A percentile compares a stretch with the other conserved stretches of the same genome.
Evolutionary conservation across 2,113 vertebrate genomes (phyloP).

Genomic region (Epinephelus moara): DNA sequence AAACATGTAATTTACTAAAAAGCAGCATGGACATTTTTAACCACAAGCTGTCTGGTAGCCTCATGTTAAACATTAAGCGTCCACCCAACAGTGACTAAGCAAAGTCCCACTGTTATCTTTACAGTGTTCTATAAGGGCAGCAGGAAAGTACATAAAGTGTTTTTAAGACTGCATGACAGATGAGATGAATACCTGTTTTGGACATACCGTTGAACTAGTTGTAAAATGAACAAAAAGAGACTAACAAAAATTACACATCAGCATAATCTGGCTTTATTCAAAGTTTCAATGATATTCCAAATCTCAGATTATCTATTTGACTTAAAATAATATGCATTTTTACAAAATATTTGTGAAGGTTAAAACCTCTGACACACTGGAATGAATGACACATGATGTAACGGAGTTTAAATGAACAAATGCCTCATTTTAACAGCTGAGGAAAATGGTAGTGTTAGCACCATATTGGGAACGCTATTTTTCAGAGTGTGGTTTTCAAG

Average conservation of each 20-base stretch:
- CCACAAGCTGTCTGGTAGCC: constrained; percentile 19
- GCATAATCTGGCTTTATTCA: constrained; percentile 54
- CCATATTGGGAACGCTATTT: constrained; percentile 33
- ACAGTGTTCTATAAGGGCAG: constrained; percentile 29
- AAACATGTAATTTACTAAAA: constrained; percentile 45
- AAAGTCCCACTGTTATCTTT: constrained; percentile 59
- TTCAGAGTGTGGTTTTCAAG: neutral
- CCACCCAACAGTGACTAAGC: constrained; percentile 46
- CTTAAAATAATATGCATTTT: neutral
- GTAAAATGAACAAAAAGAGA: neutral
- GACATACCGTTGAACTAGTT: neutral
- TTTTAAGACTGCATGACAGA: constrained; percentile 3
- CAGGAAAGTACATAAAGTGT: neutral
- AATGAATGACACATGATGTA: constrained; percentile 46
- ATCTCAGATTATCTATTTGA: neutral
- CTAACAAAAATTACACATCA: neutral
- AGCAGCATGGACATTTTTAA: constrained; percentile 21
- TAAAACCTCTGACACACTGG: constrained; percentile 7
- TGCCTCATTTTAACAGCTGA: constrained; percentile 23
- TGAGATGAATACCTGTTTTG: neutral
- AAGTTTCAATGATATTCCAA: constrained; percentile 13
- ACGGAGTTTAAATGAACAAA: neutral
- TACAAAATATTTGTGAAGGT: neutral
- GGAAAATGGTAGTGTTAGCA: constrained; percentile 40
- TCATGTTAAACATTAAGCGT: constrained; percentile 59